These are phyloP conservation scores for Haplochromis burtoni DNA, from an alignment of 2,113 vertebrate genomes.

Conservation along the genomic window DNA sequence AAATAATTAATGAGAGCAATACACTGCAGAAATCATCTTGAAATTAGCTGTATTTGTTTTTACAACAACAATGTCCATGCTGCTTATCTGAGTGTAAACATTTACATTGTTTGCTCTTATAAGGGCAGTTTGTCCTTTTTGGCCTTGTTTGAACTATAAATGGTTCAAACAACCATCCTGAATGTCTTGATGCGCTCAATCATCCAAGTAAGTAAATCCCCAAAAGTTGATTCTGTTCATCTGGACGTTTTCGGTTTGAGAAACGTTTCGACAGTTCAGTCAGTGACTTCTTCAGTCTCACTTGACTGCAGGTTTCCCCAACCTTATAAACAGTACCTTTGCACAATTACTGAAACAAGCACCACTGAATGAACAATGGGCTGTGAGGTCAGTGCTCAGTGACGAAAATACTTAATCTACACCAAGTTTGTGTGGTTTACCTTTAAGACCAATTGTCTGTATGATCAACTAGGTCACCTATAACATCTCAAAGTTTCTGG, in stretches of 20 bases:
- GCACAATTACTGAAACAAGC: not conserved
- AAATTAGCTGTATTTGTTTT: not conserved
- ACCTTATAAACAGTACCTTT: not conserved
- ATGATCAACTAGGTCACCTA: not conserved
- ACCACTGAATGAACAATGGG: not conserved
- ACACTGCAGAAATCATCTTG: fast-evolving
- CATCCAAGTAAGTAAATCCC: not conserved
- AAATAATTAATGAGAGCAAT: not conserved
- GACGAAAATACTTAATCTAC: not conserved
- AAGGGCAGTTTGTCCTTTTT: not conserved
- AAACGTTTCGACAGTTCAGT: not conserved
- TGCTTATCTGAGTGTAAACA: not conserved
- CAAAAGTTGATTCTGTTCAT: not conserved
- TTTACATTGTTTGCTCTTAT: not conserved
- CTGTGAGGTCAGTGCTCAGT: not conserved
- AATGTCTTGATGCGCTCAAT: not conserved
- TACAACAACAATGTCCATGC: not conserved
- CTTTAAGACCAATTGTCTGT: not conserved
- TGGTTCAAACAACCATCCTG: not conserved
- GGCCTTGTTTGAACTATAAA: not conserved
- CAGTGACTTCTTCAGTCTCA: not conserved
- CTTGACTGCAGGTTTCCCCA: not conserved
- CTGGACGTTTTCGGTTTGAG: not conserved
- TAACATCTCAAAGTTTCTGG: not conserved
- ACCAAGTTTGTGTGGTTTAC: not conserved